A percentile compares a stretch with the other conserved stretches of the same genome.
phyloP scores from a whole-genome alignment of 2,797 vertebrate genomes.

The Xiphorhynchus erythropygius region DNA sequence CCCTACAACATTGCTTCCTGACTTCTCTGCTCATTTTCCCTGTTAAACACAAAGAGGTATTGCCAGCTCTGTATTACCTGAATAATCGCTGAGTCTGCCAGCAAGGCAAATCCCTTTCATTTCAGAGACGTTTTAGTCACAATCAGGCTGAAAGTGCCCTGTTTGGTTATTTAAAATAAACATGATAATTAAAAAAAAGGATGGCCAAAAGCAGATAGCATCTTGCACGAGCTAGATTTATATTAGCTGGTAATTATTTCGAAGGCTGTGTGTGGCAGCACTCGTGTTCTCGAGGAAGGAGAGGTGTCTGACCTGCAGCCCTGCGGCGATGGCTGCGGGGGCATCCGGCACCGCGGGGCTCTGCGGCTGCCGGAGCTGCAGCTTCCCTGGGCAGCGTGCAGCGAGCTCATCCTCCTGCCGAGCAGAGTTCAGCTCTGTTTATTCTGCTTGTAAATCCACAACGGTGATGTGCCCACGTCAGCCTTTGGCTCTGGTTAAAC shows the following conservation, averaged over 20 bases:
- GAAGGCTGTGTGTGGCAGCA: not conserved
- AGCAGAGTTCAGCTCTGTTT: not conserved
- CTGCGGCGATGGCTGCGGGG: not conserved
- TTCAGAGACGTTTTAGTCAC: not conserved
- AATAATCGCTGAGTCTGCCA: not conserved
- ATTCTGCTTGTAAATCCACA: not conserved
- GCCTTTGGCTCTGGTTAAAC: not conserved
- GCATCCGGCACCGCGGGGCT: not conserved
- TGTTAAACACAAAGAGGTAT: not conserved
- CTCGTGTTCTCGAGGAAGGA: not conserved
- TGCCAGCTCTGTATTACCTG: not conserved
- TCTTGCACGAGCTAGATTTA: not conserved
- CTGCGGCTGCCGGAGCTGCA: not conserved
- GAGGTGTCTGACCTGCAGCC: conserved; percentile 2
- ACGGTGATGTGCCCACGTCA: not conserved
- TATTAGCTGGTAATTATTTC: not conserved
- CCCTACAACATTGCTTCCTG: not conserved
- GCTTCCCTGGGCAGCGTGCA: not conserved
- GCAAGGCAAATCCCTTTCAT: not conserved
- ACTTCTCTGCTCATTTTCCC: not conserved
- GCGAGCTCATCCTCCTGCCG: not conserved
- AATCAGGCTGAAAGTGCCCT: not conserved
- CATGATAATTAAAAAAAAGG: rapidly evolving
- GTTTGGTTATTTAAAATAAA: not conserved
- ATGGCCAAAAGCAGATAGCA: not conserved